phyloP scores from a whole-genome alignment of 2,888 invertebrate species.

The Oasisia sp. region DNA sequence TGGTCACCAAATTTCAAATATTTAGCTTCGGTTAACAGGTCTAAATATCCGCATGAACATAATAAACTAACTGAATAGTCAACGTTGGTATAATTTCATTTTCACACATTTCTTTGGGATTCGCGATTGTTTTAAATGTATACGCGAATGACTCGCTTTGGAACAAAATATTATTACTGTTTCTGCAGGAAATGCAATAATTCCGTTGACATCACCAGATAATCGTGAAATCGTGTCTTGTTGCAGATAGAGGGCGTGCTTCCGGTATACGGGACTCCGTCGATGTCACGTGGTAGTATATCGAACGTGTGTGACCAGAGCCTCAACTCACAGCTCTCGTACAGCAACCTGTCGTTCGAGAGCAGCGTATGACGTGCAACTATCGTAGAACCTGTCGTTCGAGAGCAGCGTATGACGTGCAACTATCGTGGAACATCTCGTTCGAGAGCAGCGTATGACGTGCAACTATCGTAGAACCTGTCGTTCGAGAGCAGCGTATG shows the following conservation, averaged over 20 bases:
- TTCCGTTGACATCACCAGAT: background rate
- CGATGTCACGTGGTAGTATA: background rate
- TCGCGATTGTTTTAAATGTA: no score
- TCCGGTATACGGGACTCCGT: background rate
- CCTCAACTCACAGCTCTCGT: background rate
- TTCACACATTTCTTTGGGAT: background rate
- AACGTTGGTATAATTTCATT: background rate
- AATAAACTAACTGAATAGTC: background rate
- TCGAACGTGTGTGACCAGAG: conserved; percentile 17
- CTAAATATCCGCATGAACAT: background rate
- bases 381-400: background rate
- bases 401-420: no score
- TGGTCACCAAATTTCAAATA: background rate
- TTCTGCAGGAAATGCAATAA: background rate
- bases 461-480: no score
- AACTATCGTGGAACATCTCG: no score
- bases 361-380: background rate
- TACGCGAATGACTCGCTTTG: background rate
- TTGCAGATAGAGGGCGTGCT: background rate
- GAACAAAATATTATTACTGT: background rate
- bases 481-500: no score
- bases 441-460: no score
- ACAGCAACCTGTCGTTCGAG: background rate
- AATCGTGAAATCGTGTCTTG: background rate
- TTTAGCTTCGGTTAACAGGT: background rate